Evolutionary conservation across 1,140 invertebrate species (phyloP).

Genomic region (Wiebesia pumilae): DNA sequence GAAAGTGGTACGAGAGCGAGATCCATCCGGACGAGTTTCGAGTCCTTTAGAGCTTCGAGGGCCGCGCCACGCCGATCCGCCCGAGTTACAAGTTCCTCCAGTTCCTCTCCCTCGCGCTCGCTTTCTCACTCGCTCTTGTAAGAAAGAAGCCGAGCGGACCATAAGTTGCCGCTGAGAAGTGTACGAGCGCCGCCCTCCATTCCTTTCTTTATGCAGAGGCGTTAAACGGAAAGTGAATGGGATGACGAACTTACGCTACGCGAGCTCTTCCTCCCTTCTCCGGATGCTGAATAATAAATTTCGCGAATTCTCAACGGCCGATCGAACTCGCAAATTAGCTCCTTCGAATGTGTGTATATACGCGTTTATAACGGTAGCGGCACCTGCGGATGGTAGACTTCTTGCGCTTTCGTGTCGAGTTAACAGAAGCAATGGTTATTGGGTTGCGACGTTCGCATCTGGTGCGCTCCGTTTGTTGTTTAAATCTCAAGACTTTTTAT

Average conservation of each 20-base stretch:
- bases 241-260: constrained; percentile 46
- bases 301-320: constrained; percentile 39
- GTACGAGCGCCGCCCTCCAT: background rate
- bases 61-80: constrained; percentile 17
- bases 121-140: background rate
- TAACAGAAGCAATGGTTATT: background rate
- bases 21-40: constrained; percentile 52
- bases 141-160: background rate
- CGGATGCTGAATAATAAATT: constrained; percentile 44
- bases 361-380: background rate
- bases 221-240: constrained; percentile 53
- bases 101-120: constrained; percentile 59
- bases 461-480: no score
- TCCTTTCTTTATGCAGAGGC: constrained; percentile 27
- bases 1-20: constrained; percentile 52
- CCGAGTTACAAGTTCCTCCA: constrained; percentile 61
- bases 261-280: background rate
- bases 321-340: constrained; percentile 44
- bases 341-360: background rate
- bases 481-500: background rate
- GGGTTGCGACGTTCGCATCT: background rate
- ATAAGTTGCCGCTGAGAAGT: background rate
- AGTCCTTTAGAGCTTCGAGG: constrained; percentile 54
- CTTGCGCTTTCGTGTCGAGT: background rate
- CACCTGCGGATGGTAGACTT: background rate